A percentile compares a stretch with the other conserved stretches of the same genome.
phyloP scores from a whole-genome alignment of 2,888 invertebrate species.

The Acrocera orbiculus region DNA sequence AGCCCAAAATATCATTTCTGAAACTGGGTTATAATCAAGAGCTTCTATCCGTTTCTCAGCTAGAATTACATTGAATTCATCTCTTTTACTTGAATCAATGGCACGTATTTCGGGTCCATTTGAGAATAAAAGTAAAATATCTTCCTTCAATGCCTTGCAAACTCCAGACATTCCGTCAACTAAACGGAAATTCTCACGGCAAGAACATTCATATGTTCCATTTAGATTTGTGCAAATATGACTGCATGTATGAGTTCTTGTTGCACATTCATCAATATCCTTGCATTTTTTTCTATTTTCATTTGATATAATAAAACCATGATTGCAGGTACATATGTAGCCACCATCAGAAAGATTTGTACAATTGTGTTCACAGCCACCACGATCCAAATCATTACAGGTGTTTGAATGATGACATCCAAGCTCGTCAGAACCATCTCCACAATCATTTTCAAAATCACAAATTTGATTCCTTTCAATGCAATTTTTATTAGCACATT shows the following conservation, averaged over 20 bases:
- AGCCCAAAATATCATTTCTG: conserved; percentile 87
- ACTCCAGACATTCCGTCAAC: conserved; percentile 65
- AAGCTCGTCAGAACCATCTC: conserved; percentile 74
- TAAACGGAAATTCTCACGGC: conserved; percentile 62
- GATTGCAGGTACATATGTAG: conserved; percentile 79
- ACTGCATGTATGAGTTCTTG: conserved; percentile 74
- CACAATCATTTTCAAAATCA: conserved; percentile 80
- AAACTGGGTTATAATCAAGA: conserved; percentile 70
- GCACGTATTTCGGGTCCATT: conserved; percentile 78
- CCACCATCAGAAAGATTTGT: conserved; percentile 66
- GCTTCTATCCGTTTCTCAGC: conserved; percentile 82
- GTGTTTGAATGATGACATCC: conserved; percentile 63
- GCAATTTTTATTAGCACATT: conserved; percentile 77
- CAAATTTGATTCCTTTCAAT: conserved; percentile 63
- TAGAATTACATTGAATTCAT: conserved; percentile 58
- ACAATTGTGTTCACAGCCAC: conserved; percentile 87
- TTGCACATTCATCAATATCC: conserved; percentile 79
- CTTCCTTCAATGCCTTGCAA: conserved; percentile 51
- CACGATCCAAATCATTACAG: conserved; percentile 40
- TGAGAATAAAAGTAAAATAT: conserved; percentile 53
- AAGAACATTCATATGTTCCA: conserved; percentile 75
- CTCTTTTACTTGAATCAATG: conserved; percentile 44
- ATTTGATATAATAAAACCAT: conserved; percentile 65
- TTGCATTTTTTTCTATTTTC: conserved; percentile 67
- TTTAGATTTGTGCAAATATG: conserved; percentile 86